A percentile compares a stretch with the other conserved stretches of the same genome.
Conservation (phyloP, 2,888 invertebrate species). For the Gisinianus flammeolus region DNA sequence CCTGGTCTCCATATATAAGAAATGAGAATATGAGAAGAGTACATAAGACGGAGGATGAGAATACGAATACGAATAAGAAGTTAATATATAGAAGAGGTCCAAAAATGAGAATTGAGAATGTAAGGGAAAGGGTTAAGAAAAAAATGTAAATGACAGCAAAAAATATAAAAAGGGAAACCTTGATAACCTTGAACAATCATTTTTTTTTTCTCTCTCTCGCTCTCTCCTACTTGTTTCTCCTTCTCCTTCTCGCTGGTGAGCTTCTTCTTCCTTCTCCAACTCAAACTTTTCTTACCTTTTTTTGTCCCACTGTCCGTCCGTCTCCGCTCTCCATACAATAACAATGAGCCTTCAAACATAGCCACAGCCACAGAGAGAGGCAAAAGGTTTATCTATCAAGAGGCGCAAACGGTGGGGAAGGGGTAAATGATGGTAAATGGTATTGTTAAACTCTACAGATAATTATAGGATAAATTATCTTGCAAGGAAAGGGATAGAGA, state of each 20-base stretch:
- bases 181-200: constrained; percentile 44
- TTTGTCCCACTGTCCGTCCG: constrained; percentile 10
- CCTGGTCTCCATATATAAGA: neutral
- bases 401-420: neutral
- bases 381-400: neutral
- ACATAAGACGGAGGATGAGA: neutral
- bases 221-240: constrained; percentile 29
- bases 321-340: constrained; percentile 13
- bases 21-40: constrained; percentile 1
- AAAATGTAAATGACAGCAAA: constrained; percentile 44
- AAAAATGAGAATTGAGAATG: constrained; percentile 40
- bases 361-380: neutral
- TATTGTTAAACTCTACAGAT: neutral
- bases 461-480: constrained; percentile 10
- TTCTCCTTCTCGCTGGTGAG: neutral
- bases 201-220: constrained; percentile 27
- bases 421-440: neutral
- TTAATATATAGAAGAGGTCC: neutral
- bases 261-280: constrained; percentile 7
- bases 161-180: constrained; percentile 39
- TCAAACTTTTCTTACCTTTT: constrained; percentile 22
- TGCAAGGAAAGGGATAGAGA: neutral
- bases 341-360: constrained; percentile 1
- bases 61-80: neutral
- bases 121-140: constrained; percentile 26